Conservation (phyloP, 2,888 invertebrate genomes). For the Harmothoe impar region DNA sequence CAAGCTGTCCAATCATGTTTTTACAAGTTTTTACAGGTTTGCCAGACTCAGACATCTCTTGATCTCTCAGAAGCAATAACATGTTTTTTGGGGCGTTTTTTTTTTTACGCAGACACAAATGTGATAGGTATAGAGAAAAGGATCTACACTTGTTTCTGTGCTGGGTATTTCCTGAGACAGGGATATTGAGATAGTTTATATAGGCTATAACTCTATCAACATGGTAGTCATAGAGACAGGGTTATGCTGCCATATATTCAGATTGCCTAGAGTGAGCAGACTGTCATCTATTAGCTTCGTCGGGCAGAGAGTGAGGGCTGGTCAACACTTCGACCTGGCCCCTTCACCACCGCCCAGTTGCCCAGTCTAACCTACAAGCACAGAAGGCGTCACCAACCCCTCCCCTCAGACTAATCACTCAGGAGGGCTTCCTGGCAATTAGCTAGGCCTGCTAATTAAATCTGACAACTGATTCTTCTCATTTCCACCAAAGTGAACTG, state of each 20-base stretch:
- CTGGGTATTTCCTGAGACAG: too few relatives aligned
- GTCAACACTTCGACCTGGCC: not conserved
- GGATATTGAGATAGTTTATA: too few relatives aligned
- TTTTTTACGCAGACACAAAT: too few relatives aligned
- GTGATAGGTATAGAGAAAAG: too few relatives aligned
- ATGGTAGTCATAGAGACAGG: not conserved
- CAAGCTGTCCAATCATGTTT: too few relatives aligned
- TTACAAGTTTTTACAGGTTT: too few relatives aligned
- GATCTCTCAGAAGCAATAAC: too few relatives aligned
- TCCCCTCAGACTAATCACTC: not conserved
- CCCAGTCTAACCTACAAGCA: constrained; percentile 30
- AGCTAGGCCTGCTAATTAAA: constrained; percentile 51
- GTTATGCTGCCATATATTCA: not conserved
- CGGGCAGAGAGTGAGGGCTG: not conserved
- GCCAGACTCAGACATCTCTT: too few relatives aligned
- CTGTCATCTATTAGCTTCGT: not conserved
- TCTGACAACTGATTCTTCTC: constrained; percentile 47
- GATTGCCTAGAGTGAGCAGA: not conserved
- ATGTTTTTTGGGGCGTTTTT: too few relatives aligned
- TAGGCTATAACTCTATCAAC: too few relatives aligned
- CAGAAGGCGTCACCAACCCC: not conserved
- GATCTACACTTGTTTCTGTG: too few relatives aligned
- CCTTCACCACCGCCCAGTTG: not conserved
- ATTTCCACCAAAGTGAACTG: constrained; percentile 39
- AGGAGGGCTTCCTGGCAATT: constrained; percentile 48